These are phyloP conservation scores for Folsomia candida DNA, from an alignment of 2,888 invertebrate genomes.

Conservation along the genomic window DNA sequence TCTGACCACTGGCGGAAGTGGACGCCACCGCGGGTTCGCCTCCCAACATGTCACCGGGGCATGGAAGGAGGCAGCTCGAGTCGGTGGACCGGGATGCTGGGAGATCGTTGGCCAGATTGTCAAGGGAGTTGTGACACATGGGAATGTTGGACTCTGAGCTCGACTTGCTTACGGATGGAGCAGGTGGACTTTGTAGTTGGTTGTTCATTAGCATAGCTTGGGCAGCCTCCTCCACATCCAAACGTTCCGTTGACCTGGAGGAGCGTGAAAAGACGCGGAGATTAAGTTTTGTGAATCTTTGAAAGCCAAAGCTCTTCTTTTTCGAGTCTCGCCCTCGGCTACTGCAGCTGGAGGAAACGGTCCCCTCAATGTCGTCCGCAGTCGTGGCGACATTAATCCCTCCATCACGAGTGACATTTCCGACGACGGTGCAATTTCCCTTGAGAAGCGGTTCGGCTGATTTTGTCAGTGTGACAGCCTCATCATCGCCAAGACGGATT, in stretches of 20 bases:
- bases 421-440: slow-evolving; percentile 11
- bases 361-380: not conserved
- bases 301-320: slow-evolving; percentile 21
- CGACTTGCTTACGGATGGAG: slow-evolving; percentile 44
- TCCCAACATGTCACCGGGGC: not conserved
- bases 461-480: slow-evolving; percentile 15
- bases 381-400: not conserved
- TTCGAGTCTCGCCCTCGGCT: not conserved
- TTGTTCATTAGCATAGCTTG: slow-evolving; percentile 31
- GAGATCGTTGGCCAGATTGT: slow-evolving; percentile 47
- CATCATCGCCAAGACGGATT: not conserved
- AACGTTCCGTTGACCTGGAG: slow-evolving; percentile 25
- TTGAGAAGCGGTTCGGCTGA: not conserved
- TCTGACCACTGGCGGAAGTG: not conserved
- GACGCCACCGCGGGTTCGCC: not conserved
- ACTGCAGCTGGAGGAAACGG: not conserved
- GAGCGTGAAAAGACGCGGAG: slow-evolving; percentile 25
- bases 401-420: not conserved
- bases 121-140: slow-evolving; percentile 50
- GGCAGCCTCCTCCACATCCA: slow-evolving; percentile 6
- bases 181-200: slow-evolving; percentile 20
- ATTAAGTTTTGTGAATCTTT: slow-evolving; percentile 21
- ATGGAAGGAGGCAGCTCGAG: slow-evolving; percentile 43
- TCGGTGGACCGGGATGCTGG: slow-evolving; percentile 48
- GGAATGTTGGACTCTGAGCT: slow-evolving; percentile 50